Evolutionary conservation across 2,797 vertebrate genomes (phyloP), one percentile per base, ranked within the genome.

Genomic region (Phoeniculus purpureus): DNA sequence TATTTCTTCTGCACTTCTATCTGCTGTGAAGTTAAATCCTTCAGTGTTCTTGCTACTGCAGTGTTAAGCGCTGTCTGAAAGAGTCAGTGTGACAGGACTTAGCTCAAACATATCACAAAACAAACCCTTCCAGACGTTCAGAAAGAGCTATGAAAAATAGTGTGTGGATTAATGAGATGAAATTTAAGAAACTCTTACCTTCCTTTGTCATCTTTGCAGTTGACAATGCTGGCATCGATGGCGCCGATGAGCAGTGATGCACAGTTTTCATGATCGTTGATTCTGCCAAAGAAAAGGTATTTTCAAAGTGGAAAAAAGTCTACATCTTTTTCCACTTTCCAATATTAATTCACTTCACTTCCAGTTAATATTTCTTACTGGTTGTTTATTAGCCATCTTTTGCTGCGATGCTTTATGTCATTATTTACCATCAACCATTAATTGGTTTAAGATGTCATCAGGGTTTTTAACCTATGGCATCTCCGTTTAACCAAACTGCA

Each of bases 211-310:
- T 99, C 99, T 85, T 97, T 98, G 92, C 98, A 99, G 90, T 98
- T 97, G 43, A 98, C 95, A 60, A 99, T 99, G 94, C 98, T 98
- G 43, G 98, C 97, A 10, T 99, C 98, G 68, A 99, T 98, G 58
- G 99, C 98, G 89, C 99, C 98, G 9, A 99, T 97, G 72, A 99
- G 97, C 94, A 99, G 93, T 2, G 98, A 97, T 3, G 98, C 99
- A 97, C 99, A 99, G 40, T 98, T 94, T 97, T 99, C 99, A 8
- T 99, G 98, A 95, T 99, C 98, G 15, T 99, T 99, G 82, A 98
- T 98, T 96, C 99, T 99, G 97, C 51, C 89, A 83, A 47, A 92
- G 87, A 96, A 64, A 58, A 48, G 15, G 29, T 10, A 37, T 43
- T 89, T 92, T 78, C 26, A 4, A 45, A 50, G 56, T 47, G 18